Conservation (phyloP, 2,797 vertebrate genomes). For the Pangasius djambal region DNA sequence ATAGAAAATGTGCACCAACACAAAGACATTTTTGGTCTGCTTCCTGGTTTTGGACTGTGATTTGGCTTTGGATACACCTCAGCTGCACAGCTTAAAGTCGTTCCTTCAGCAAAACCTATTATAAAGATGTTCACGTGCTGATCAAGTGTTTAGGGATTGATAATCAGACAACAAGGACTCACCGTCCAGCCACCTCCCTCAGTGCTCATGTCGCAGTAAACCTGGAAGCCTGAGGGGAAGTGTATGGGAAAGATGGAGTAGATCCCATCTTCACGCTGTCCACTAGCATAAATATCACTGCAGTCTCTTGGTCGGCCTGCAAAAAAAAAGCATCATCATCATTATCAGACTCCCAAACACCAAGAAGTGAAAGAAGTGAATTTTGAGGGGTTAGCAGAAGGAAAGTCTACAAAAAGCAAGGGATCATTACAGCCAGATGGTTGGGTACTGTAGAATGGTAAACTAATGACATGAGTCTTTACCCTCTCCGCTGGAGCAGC, state of each 20-base stretch:
- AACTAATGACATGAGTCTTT: conserved; percentile 45
- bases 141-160: neutral
- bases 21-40: neutral
- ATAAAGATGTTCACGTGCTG: neutral
- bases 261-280: conserved; percentile 82
- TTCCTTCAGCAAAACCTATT: conserved; percentile 14
- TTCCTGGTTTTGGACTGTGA: neutral
- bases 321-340: neutral
- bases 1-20: neutral
- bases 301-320: conserved; percentile 88
- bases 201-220: conserved; percentile 92
- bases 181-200: conserved; percentile 95
- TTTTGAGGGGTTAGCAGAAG: neutral
- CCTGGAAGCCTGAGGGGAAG: conserved; percentile 86
- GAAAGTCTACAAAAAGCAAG: conserved; percentile 10
- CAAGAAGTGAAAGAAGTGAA: conserved; percentile 10
- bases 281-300: conserved; percentile 81
- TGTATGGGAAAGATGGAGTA: conserved; percentile 92
- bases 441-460: conserved; percentile 19
- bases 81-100: neutral
- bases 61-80: neutral
- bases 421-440: conserved; percentile 41
- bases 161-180: conserved; percentile 61
- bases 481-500: conserved; percentile 75
- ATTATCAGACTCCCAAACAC: neutral